These are phyloP conservation scores for Drosophila prostipennis DNA, from an alignment of 2,888 invertebrate species.

Conservation along the genomic window DNA sequence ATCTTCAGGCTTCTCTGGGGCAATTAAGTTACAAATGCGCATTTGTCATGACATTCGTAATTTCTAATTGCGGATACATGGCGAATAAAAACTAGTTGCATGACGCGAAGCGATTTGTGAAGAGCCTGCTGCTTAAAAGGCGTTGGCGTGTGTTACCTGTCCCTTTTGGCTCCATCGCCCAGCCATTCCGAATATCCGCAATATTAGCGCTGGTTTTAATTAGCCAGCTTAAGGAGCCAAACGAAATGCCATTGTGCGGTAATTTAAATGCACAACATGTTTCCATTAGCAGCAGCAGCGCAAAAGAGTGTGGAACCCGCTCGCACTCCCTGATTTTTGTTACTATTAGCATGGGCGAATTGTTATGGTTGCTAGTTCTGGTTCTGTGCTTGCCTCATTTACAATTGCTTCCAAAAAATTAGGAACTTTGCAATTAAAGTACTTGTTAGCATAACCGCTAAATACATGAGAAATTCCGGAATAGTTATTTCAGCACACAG, in stretches of 20 bases:
- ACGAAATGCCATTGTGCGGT: conserved; percentile 68
- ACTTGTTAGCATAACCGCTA: too few relatives aligned
- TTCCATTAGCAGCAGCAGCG: conserved; percentile 53
- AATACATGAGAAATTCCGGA: too few relatives aligned
- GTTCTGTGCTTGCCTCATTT: conserved; percentile 36
- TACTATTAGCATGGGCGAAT: conserved; percentile 49
- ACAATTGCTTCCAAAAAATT: background rate
- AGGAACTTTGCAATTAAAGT: background rate
- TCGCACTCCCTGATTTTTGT: conserved; percentile 23
- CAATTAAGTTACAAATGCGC: conserved; percentile 43
- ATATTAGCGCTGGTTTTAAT: conserved; percentile 55
- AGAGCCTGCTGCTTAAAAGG: conserved; percentile 13
- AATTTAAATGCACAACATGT: conserved; percentile 71
- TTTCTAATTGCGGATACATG: conserved; percentile 33
- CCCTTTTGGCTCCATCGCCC: conserved; percentile 9
- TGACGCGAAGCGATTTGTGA: conserved; percentile 62
- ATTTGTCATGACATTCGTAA: conserved; percentile 49
- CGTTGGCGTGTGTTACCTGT: conserved; percentile 28
- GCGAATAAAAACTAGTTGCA: conserved; percentile 53
- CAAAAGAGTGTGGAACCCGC: conserved; percentile 34
- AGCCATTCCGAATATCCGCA: conserved; percentile 25
- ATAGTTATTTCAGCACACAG: too few relatives aligned
- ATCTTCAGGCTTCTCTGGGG: background rate
- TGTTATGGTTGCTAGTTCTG: conserved; percentile 57
- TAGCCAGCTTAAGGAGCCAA: conserved; percentile 54